Evolutionary conservation across 2,888 invertebrate species (phyloP).

Genomic region (Brachypterus glaber): DNA sequence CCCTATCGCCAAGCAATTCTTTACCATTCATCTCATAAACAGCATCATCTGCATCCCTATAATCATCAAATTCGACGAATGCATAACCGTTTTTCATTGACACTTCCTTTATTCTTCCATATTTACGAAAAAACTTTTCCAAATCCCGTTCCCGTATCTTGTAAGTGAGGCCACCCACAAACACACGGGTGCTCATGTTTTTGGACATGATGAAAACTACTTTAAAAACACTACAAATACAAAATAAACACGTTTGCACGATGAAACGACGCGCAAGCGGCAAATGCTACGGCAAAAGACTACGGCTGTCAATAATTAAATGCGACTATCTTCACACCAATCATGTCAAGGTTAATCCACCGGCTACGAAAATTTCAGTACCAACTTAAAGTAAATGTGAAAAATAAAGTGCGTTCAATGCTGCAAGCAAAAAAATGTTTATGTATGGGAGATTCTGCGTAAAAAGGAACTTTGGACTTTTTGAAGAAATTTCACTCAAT

Average conservation of each 20-base stretch:
- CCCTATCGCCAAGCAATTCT: constrained; percentile 88
- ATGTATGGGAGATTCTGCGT: too few species aligned
- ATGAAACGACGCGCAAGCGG: constrained; percentile 1
- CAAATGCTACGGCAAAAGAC: constrained; percentile 1
- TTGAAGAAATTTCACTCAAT: too few species aligned
- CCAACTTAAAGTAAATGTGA: too few species aligned
- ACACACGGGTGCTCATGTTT: constrained; percentile 66
- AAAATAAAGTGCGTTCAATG: too few species aligned
- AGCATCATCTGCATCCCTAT: constrained; percentile 96
- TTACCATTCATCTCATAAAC: constrained; percentile 97
- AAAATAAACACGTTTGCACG: constrained; percentile 4
- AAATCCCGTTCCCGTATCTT: constrained; percentile 86
- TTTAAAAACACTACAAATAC: constrained; percentile 3
- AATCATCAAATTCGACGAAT: constrained; percentile 97
- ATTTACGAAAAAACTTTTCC: constrained; percentile 93
- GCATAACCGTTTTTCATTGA: constrained; percentile 96
- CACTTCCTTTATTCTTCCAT: constrained; percentile 86
- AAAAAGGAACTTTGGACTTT: too few species aligned
- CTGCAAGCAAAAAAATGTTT: too few species aligned
- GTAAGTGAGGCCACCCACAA: constrained; percentile 77
- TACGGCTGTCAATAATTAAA: constrained; percentile 2
- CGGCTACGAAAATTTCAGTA: too few species aligned
- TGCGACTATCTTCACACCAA: not conserved
- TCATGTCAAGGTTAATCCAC: too few species aligned
- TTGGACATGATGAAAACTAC: not conserved